Evolutionary conservation across 2,797 vertebrate species (phyloP).

Genomic region (Buceros bicornis): DNA sequence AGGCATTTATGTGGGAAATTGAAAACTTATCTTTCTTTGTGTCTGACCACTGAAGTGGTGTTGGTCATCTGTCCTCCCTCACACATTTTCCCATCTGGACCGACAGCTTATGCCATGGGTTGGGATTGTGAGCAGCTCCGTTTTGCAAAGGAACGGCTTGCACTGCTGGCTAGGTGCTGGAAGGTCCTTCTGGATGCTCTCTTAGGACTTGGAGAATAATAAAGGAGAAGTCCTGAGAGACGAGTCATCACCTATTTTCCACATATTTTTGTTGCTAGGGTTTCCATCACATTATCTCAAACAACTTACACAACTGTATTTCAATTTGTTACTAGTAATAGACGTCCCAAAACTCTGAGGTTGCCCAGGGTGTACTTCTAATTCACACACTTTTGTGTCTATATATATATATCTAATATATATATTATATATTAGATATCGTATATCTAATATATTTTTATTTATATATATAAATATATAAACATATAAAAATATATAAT

Average conservation of each 20-base stretch:
- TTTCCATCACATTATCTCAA: not conserved
- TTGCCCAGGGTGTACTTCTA: constrained; percentile 13
- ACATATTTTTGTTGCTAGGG: not conserved
- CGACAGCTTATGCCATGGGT: not conserved
- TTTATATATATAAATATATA: too few relatives aligned
- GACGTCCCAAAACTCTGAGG: not conserved
- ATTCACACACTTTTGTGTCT: not conserved
- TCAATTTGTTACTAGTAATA: not conserved
- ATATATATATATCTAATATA: not conserved
- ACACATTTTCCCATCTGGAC: not conserved
- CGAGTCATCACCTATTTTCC: not conserved
- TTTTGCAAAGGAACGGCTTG: not conserved
- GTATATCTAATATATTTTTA: too few relatives aligned
- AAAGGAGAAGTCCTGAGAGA: not conserved
- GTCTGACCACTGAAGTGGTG: not conserved
- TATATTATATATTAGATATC: too few relatives aligned
- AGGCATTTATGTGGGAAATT: not conserved
- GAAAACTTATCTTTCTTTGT: not conserved
- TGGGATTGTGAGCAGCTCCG: not conserved
- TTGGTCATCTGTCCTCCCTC: not conserved
- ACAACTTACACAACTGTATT: not conserved
- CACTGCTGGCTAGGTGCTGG: not conserved
- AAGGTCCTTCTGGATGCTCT: not conserved
- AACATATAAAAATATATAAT: too few relatives aligned
- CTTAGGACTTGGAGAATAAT: not conserved